These are phyloP conservation scores for Leucania comma DNA, from an alignment of 2,888 invertebrate genomes.

Conservation along the genomic window DNA sequence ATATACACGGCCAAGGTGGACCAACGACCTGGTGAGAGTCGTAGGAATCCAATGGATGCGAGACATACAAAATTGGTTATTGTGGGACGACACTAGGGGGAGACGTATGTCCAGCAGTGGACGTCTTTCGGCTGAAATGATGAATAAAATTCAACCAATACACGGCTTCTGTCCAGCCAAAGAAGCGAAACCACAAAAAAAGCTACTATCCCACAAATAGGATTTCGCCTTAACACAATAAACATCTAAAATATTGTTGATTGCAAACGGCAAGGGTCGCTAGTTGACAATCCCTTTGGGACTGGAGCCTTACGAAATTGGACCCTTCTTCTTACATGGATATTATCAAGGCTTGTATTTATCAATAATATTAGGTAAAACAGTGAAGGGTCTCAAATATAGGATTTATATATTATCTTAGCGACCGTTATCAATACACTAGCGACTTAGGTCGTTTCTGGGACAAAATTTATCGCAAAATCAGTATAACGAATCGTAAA, in stretches of 20 bases:
- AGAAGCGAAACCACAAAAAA: not conserved
- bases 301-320: constrained; percentile 17
- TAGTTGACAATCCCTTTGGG: constrained; percentile 42
- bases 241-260: constrained; percentile 50
- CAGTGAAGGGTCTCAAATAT: not conserved
- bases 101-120: too few species aligned
- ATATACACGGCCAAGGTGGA: too few species aligned
- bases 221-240: constrained; percentile 39
- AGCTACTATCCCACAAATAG: constrained; percentile 18
- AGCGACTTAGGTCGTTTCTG: not conserved
- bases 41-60: too few species aligned
- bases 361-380: constrained; percentile 13
- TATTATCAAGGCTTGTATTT: constrained; percentile 24
- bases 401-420: constrained; percentile 4
- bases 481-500: not conserved
- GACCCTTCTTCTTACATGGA: constrained; percentile 29
- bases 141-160: too few species aligned
- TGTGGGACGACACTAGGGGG: too few species aligned
- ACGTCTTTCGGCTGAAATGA: too few species aligned
- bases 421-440: constrained; percentile 5
- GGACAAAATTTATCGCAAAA: not conserved
- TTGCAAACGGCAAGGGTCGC: constrained; percentile 36
- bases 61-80: too few species aligned
- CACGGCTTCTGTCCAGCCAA: not conserved
- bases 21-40: too few species aligned